phyloP scores from a whole-genome alignment of 2,888 invertebrate genomes.

The Sympetrum striolatum region DNA sequence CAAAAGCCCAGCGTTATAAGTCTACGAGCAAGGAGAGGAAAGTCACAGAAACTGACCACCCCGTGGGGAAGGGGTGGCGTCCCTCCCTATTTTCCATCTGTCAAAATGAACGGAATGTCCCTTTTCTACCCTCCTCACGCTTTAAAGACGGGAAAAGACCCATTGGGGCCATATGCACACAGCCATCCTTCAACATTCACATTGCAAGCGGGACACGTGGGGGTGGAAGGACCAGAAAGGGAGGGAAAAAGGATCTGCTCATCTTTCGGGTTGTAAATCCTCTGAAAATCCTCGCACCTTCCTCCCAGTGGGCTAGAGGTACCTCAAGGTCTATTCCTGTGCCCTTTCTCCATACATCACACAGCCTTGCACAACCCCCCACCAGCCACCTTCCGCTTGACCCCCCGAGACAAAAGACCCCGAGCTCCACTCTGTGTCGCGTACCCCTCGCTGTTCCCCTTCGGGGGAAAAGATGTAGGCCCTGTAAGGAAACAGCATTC shows the following conservation, averaged over 20 bases:
- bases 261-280: conserved; percentile 31
- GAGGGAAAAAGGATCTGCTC: neutral
- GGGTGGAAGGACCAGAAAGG: neutral
- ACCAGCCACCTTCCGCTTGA: neutral
- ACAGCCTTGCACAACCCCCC: neutral
- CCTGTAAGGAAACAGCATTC: neutral
- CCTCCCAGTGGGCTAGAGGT: neutral
- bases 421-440: neutral
- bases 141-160: neutral
- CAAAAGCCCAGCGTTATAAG: neutral
- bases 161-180: neutral
- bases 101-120: conserved; percentile 26
- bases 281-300: conserved; percentile 31
- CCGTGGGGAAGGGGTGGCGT: neutral
- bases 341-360: neutral
- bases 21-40: neutral
- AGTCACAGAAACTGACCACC: neutral
- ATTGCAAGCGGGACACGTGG: neutral
- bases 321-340: neutral
- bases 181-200: neutral
- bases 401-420: neutral
- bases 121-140: neutral
- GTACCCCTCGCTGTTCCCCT: neutral
- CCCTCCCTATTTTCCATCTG: neutral
- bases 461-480: neutral